These are phyloP conservation scores for Thamnaconus septentrionalis DNA, from an alignment of 2,113 vertebrate genomes.

Conservation along the genomic window DNA sequence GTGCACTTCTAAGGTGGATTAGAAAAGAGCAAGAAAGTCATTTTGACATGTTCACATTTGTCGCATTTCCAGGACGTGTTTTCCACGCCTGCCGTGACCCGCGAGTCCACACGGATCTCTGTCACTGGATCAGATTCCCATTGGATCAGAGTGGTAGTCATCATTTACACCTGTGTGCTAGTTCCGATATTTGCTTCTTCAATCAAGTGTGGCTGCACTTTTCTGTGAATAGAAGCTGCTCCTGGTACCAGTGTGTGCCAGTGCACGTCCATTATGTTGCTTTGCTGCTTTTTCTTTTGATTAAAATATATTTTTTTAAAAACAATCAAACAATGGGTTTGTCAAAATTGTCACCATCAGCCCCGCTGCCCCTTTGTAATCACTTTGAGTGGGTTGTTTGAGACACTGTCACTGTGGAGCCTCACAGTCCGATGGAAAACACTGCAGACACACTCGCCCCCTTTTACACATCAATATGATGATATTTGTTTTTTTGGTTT, in stretches of 20 bases:
- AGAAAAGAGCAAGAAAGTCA: constrained; percentile 9
- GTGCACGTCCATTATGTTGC: too few relatives aligned
- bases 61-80: not conserved
- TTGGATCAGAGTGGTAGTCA: not conserved
- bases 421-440: not conserved
- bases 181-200: too few relatives aligned
- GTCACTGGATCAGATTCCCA: not conserved
- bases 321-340: too few relatives aligned
- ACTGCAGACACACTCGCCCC: not conserved
- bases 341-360: too few relatives aligned
- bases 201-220: too few relatives aligned
- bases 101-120: constrained; percentile 1
- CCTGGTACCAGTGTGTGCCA: too few relatives aligned
- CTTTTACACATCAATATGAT: not conserved
- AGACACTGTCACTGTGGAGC: not conserved
- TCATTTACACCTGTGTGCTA: too few relatives aligned
- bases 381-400: not conserved
- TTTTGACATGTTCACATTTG: constrained; percentile 3
- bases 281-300: too few relatives aligned
- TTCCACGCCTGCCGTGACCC: not conserved
- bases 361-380: too few relatives aligned
- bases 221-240: too few relatives aligned
- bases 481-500: not conserved
- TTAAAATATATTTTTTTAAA: not conserved
- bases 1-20: constrained; percentile 18